These are phyloP conservation scores for Amaurobius ferox DNA, from an alignment of 2,888 invertebrate species.

Conservation along the genomic window DNA sequence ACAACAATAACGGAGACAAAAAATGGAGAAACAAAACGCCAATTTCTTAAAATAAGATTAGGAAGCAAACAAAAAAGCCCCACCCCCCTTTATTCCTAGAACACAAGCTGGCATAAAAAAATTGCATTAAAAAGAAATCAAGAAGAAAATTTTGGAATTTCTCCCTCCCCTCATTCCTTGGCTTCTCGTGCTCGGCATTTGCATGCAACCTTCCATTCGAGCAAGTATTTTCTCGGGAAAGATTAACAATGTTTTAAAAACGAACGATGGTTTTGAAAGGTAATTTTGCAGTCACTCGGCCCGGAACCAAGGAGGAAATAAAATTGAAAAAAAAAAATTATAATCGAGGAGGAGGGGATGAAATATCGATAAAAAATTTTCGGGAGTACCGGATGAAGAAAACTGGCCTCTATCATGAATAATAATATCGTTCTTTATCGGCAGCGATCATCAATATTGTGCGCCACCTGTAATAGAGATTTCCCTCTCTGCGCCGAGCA, in stretches of 20 bases:
- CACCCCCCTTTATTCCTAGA: conserved; percentile 31
- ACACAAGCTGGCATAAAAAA: conserved; percentile 49
- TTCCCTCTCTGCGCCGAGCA: not conserved
- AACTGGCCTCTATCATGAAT: conserved; percentile 61
- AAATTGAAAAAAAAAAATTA: conserved; percentile 17
- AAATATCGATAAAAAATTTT: conserved; percentile 37
- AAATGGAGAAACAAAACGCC: conserved; percentile 56
- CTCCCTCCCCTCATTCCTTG: conserved; percentile 1
- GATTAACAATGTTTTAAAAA: conserved; percentile 72
- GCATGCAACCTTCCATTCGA: conserved; percentile 62
- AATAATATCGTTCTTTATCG: conserved; percentile 70
- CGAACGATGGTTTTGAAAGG: conserved; percentile 72
- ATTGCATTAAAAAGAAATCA: conserved; percentile 70
- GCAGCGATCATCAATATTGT: conserved; percentile 49
- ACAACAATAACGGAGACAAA: conserved; percentile 59
- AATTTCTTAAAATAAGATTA: conserved; percentile 68
- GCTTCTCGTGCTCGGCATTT: conserved; percentile 31
- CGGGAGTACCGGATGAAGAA: conserved; percentile 51
- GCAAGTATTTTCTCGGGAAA: conserved; percentile 55
- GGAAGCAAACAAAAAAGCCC: conserved; percentile 24
- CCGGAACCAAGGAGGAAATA: conserved; percentile 35
- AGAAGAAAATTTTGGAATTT: conserved; percentile 65
- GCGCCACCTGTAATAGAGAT: conserved; percentile 45
- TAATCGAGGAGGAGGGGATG: conserved; percentile 31
- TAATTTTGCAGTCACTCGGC: conserved; percentile 68